A percentile compares a stretch with the other conserved stretches of the same genome.
phyloP scores from a whole-genome alignment of 2,113 vertebrate species.

The Callipepla squamata region DNA sequence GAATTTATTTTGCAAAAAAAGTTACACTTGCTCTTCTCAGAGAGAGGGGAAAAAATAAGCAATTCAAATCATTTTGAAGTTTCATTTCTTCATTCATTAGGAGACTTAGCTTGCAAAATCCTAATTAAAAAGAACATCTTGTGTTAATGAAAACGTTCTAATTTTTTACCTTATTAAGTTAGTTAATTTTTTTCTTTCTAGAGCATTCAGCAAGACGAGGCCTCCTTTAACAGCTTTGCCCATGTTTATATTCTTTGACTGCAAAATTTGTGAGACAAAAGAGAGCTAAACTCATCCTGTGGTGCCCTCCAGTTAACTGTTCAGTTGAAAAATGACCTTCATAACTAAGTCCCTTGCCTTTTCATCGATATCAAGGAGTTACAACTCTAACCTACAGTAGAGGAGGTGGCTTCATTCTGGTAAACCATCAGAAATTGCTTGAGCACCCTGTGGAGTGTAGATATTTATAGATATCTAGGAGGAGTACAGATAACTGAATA shows the following conservation, averaged over 20 bases:
- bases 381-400: slow-evolving; percentile 73
- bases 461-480: slow-evolving; percentile 72
- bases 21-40: slow-evolving; percentile 48
- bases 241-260: slow-evolving; percentile 77
- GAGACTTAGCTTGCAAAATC: slow-evolving; percentile 77
- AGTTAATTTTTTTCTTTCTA: slow-evolving; percentile 54
- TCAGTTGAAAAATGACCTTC: slow-evolving; percentile 86
- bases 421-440: slow-evolving; percentile 74
- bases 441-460: slow-evolving; percentile 60
- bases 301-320: slow-evolving; percentile 80
- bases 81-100: slow-evolving; percentile 70
- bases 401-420: slow-evolving; percentile 68
- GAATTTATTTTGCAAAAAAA: slow-evolving; percentile 31
- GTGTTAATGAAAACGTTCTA: slow-evolving; percentile 77
- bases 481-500: slow-evolving; percentile 67
- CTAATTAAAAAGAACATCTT: slow-evolving; percentile 79
- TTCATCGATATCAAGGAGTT: slow-evolving; percentile 70
- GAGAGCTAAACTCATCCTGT: slow-evolving; percentile 64
- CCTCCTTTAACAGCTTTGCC: slow-evolving; percentile 67
- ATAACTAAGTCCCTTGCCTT: slow-evolving; percentile 77
- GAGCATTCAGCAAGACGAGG: slow-evolving; percentile 66
- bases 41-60: slow-evolving; percentile 42
- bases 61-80: slow-evolving; percentile 68
- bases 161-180: slow-evolving; percentile 77
- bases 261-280: slow-evolving; percentile 77